phyloP scores from a whole-genome alignment of 1,140 invertebrate species.

The Panagrolaimus sp. region DNA sequence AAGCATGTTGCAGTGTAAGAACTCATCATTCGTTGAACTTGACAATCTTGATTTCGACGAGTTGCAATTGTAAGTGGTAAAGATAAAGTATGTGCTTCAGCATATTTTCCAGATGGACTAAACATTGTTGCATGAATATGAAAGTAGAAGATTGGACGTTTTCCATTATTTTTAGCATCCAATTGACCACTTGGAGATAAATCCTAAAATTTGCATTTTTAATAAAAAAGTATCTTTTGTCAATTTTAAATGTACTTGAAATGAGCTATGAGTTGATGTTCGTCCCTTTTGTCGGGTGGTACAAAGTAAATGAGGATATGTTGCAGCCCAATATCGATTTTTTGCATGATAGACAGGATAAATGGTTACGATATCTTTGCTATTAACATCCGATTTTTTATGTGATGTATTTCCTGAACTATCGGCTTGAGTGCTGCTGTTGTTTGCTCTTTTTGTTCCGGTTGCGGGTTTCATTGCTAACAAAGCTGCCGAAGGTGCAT shows the following conservation, averaged over 20 bases:
- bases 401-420: slow-evolving; percentile 51
- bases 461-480: slow-evolving; percentile 49
- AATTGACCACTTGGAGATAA: slow-evolving; percentile 46
- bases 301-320: slow-evolving; percentile 56
- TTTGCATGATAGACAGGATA: slow-evolving; percentile 56
- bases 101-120: slow-evolving; percentile 55
- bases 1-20: slow-evolving; percentile 55
- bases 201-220: slow-evolving; percentile 41
- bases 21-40: slow-evolving; percentile 55
- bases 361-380: slow-evolving; percentile 57
- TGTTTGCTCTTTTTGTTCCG: slow-evolving; percentile 39
- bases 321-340: slow-evolving; percentile 57
- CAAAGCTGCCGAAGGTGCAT: slow-evolving; percentile 48
- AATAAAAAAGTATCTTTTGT: not conserved
- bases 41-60: slow-evolving; percentile 52
- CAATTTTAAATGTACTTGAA: slow-evolving; percentile 44
- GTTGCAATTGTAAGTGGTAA: slow-evolving; percentile 58
- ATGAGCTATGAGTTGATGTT: slow-evolving; percentile 57
- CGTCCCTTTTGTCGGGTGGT: slow-evolving; percentile 57
- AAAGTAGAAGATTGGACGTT: slow-evolving; percentile 59
- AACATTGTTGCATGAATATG: slow-evolving; percentile 59
- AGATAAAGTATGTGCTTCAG: slow-evolving; percentile 57
- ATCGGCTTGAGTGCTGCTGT: slow-evolving; percentile 16
- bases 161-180: slow-evolving; percentile 50
- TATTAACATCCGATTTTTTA: slow-evolving; percentile 58